These are phyloP conservation scores for Meiosimyza decipiens DNA, from an alignment of 2,888 invertebrate species.

Conservation along the genomic window DNA sequence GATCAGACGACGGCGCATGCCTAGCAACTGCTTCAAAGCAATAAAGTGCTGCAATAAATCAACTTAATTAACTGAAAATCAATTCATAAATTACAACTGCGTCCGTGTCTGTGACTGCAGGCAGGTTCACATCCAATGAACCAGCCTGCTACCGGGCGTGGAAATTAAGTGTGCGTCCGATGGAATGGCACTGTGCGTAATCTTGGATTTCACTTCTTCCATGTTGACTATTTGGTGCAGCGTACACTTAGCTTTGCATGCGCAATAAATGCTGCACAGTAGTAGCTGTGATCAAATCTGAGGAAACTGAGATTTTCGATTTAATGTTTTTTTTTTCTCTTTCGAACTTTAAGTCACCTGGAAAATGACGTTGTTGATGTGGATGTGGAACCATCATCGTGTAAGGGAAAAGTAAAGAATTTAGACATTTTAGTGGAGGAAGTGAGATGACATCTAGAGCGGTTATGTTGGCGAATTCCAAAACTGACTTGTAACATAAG, in stretches of 20 bases:
- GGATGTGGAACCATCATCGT: too few species aligned
- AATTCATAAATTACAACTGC: slow-evolving; percentile 58
- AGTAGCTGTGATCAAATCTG: not conserved
- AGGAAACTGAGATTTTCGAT: too few species aligned
- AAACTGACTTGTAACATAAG: too few species aligned
- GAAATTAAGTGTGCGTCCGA: slow-evolving; percentile 1
- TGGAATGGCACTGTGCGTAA: too few species aligned
- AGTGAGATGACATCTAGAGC: too few species aligned
- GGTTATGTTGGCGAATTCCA: too few species aligned
- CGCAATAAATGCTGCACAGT: slow-evolving; percentile 1
- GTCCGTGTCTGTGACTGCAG: slow-evolving; percentile 32
- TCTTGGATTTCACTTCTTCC: not conserved
- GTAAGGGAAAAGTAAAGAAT: too few species aligned
- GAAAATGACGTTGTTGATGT: too few species aligned
- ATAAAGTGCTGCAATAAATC: slow-evolving; percentile 61
- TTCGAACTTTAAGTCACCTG: not conserved
- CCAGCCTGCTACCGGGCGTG: not conserved
- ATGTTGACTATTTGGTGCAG: not conserved
- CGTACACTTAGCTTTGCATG: slow-evolving; percentile 6
- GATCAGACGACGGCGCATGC: slow-evolving; percentile 45
- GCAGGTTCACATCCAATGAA: slow-evolving; percentile 7
- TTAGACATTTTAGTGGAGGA: too few species aligned
- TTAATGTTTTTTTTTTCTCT: not conserved
- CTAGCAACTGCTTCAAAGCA: slow-evolving; percentile 55
- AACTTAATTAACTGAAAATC: slow-evolving; percentile 64